phyloP scores from a whole-genome alignment of 2,797 vertebrate genomes.

The Aldrovandia affinis region DNA sequence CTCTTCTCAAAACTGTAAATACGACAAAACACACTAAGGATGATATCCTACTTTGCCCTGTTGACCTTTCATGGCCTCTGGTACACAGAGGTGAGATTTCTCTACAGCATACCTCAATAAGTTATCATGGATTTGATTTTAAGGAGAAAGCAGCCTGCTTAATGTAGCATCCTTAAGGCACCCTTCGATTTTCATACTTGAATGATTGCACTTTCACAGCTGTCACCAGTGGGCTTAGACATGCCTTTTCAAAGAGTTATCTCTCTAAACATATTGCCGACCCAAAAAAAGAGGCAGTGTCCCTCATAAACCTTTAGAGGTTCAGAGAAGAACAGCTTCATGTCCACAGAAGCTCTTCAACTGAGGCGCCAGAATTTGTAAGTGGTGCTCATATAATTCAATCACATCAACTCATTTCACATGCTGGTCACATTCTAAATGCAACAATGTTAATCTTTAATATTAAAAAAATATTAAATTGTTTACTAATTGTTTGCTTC shows the following conservation, averaged over 20 bases:
- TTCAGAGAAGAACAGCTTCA: constrained; percentile 30
- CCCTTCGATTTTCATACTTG: constrained; percentile 45
- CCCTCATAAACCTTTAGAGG: constrained; percentile 32
- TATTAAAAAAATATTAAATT: no score
- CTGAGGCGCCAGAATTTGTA: constrained; percentile 17
- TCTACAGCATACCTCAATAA: constrained; percentile 44
- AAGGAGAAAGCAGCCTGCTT: constrained; percentile 35
- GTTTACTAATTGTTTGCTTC: no score
- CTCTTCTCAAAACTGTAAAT: neutral
- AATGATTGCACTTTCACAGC: constrained; percentile 47
- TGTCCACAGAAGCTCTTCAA: constrained; percentile 19
- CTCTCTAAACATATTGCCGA: constrained; percentile 44
- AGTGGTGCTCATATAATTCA: neutral
- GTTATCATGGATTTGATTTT: constrained; percentile 40
- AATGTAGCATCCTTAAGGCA: constrained; percentile 45
- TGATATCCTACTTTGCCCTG: neutral
- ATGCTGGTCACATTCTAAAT: neutral
- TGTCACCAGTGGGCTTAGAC: constrained; percentile 41
- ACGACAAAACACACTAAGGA: neutral
- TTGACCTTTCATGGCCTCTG: neutral
- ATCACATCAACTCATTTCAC: neutral
- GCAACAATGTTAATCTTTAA: neutral
- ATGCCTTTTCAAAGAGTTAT: constrained; percentile 40
- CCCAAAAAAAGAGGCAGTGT: constrained; percentile 36
- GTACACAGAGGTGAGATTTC: constrained; percentile 37